phyloP scores from a whole-genome alignment of 2,113 vertebrate genomes.

The Vidua macroura region DNA sequence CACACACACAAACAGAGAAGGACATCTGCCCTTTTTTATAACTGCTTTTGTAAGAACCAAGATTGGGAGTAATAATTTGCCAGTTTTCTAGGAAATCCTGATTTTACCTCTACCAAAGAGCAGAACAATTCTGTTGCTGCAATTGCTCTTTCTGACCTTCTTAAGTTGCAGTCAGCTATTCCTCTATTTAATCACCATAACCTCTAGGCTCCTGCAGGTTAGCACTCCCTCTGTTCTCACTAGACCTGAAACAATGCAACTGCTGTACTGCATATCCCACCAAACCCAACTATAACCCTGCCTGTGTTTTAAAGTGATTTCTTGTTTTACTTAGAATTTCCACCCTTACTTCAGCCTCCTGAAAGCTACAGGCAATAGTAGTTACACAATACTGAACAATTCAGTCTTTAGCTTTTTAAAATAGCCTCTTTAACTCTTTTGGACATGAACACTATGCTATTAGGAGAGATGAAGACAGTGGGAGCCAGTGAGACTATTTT shows the following conservation, averaged over 20 bases:
- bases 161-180: background rate
- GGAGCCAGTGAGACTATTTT: background rate
- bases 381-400: background rate
- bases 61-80: background rate
- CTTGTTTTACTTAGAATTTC: background rate
- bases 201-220: rapidly evolving
- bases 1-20: background rate
- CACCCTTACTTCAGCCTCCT: background rate
- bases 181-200: background rate
- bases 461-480: background rate
- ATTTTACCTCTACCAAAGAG: background rate
- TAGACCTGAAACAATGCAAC: background rate
- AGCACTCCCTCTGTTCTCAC: background rate
- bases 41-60: background rate
- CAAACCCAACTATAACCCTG: background rate
- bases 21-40: background rate
- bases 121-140: background rate
- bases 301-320: background rate
- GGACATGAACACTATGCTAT: background rate
- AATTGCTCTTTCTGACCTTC: background rate
- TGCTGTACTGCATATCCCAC: background rate
- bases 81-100: background rate
- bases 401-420: background rate
- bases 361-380: background rate
- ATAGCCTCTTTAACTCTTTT: background rate